Base-by-base conservation (phyloP, 2,888 invertebrate species). In the Tyria jacobaeae region DNA sequence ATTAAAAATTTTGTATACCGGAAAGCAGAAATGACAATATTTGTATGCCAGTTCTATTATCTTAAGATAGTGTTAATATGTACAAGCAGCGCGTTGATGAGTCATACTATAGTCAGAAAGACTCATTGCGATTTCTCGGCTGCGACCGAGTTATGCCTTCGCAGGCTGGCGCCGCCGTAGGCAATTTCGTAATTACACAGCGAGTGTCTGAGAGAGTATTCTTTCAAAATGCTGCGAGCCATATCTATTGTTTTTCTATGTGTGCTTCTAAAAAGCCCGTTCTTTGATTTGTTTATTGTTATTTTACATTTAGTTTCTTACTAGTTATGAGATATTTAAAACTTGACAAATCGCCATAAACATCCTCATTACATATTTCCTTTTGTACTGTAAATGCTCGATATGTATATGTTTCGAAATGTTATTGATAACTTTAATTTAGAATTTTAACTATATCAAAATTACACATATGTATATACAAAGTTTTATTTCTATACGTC, bases 111-210 rank as follows among this genome's bases (percentile, higher is more conserved):
- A 60, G 65, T 73, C 75, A 71, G 79, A 75, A 79, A 82, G 76
- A 80, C 73, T 74, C 76, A 76, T 73, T 74, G 74, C 79, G 75
- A 75, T 80, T 79, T 79, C 82, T 78, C 70, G 68, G 57, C 73
- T 41, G 48, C 60, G 72, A 71, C 61, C 76, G 75, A 79, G 70
- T 82, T 80, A 79, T 80, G 74, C 76, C 76, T 76, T 66, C 71
- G 66, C 53, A 75, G 70, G 51, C 59, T 80, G 81, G 81, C 83
- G 83, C 21, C 21, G 12, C 76, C 81, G 73, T 72, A 47, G 62
- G 79, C 81, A 67, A 75, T 75, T 81, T 84, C 83, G 82, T 81
- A 83, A 84, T 85, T 84, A 82, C 75, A 72, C 72, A 64, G 70
- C 65, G 73, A 77, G 72, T 70, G 65, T 67, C 63, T 71, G 62